Percentiles rank a stretch among this genome's conserved stretches.
These are phyloP conservation scores for Cairina moschata DNA, from an alignment of 2,113 vertebrate species.

Conservation along the genomic window DNA sequence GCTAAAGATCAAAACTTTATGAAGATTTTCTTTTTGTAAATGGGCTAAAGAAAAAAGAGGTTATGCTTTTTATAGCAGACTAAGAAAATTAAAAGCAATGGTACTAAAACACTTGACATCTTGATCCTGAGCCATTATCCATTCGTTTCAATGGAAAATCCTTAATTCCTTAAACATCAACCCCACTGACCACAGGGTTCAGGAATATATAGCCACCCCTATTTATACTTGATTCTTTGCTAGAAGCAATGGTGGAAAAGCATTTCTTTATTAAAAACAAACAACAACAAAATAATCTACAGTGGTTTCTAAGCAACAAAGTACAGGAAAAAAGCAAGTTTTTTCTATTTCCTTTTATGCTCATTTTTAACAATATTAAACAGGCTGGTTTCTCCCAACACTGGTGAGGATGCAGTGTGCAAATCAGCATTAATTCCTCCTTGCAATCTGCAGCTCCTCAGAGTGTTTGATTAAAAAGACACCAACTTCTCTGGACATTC, in stretches of 20 bases:
- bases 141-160: not conserved
- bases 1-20: not conserved
- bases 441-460: not conserved
- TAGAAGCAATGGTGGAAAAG: fast-evolving
- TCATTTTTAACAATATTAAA: fast-evolving
- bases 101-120: not conserved
- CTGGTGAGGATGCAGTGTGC: fast-evolving
- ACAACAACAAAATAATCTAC: not conserved
- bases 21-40: not conserved
- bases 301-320: constrained; percentile 31
- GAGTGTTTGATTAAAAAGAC: not conserved
- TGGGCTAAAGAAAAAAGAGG: not conserved
- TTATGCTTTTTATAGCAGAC: not conserved
- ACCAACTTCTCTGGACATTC: fast-evolving
- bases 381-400: fast-evolving
- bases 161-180: not conserved
- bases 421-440: not conserved
- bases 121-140: not conserved
- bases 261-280: not conserved
- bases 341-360: not conserved
- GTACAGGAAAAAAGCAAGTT: not conserved
- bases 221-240: fast-evolving
- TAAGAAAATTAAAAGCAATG: not conserved
- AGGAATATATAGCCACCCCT: not conserved
- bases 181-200: fast-evolving